phyloP scores from a whole-genome alignment of 2,888 invertebrate species.

The Lasioglossum pauxillum region DNA sequence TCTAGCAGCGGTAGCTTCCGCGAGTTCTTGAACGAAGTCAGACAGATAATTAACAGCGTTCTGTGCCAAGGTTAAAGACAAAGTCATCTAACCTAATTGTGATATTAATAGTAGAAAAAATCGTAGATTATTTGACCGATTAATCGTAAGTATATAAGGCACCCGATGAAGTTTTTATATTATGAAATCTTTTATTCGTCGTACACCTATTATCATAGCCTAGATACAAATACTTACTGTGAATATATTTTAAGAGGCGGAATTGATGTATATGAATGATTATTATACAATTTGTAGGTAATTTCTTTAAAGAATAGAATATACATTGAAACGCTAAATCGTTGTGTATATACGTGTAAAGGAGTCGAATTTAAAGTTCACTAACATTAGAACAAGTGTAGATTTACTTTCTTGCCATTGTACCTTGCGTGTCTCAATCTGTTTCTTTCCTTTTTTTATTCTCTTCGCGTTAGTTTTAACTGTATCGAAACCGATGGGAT shows the following conservation, averaged over 20 bases:
- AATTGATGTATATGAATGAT: conserved; percentile 49
- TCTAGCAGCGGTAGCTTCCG: conserved; percentile 68
- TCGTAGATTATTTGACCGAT: conserved; percentile 14
- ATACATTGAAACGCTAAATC: conserved; percentile 24
- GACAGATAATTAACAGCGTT: conserved; percentile 69
- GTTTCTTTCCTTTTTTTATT: conserved; percentile 4
- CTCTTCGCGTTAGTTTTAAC: conserved; percentile 80
- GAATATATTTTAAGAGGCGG: conserved; percentile 52
- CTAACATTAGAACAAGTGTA: not conserved
- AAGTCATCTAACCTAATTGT: conserved; percentile 39
- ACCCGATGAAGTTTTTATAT: conserved; percentile 35
- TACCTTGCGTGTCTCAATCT: not conserved
- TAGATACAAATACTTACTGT: conserved; percentile 34
- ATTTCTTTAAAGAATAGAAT: conserved; percentile 32
- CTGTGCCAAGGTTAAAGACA: conserved; percentile 60
- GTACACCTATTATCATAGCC: conserved; percentile 5
- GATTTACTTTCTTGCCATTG: conserved; percentile 9
- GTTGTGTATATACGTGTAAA: conserved; percentile 40
- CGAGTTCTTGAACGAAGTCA: conserved; percentile 78
- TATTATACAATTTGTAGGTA: conserved; percentile 23
- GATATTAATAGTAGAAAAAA: conserved; percentile 41
- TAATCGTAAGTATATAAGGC: conserved; percentile 2
- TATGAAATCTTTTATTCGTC: conserved; percentile 36
- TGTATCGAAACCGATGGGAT: conserved; percentile 86
- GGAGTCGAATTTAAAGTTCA: conserved; percentile 21